Percentiles rank a stretch among this genome's conserved stretches.
phyloP scores from a whole-genome alignment of 2,113 vertebrate species.

The Petrocephalus zakoni region DNA sequence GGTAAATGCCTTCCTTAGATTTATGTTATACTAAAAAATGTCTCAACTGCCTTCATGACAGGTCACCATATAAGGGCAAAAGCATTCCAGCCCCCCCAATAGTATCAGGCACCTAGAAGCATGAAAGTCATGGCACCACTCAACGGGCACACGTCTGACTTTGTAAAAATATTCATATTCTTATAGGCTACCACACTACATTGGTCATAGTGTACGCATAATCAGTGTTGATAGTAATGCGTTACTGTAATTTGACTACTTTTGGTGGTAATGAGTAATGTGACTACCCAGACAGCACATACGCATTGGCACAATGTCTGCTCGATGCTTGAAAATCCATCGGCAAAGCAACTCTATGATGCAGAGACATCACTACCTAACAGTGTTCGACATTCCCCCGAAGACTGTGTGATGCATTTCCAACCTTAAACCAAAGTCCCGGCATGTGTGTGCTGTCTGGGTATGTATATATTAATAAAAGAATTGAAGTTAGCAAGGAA shows the following conservation, averaged over 20 bases:
- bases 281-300: background rate
- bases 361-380: background rate
- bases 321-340: background rate
- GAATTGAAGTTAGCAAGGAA: background rate
- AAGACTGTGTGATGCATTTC: background rate
- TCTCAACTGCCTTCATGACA: background rate
- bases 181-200: background rate
- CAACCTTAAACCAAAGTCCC: background rate
- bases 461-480: background rate
- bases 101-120: too few relatives aligned
- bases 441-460: background rate
- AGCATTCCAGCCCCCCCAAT: background rate
- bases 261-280: background rate
- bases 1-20: background rate
- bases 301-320: background rate
- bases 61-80: background rate
- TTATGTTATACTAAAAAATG: background rate
- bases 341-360: background rate
- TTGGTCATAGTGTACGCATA: background rate
- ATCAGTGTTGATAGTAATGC: background rate
- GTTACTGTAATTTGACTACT: background rate
- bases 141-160: background rate
- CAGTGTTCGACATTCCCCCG: background rate
- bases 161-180: background rate
- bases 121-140: background rate